A percentile compares a stretch with the other conserved stretches of the same genome.
Conservation (phyloP, 2,888 invertebrate species). For the Limnephilus auricula region DNA sequence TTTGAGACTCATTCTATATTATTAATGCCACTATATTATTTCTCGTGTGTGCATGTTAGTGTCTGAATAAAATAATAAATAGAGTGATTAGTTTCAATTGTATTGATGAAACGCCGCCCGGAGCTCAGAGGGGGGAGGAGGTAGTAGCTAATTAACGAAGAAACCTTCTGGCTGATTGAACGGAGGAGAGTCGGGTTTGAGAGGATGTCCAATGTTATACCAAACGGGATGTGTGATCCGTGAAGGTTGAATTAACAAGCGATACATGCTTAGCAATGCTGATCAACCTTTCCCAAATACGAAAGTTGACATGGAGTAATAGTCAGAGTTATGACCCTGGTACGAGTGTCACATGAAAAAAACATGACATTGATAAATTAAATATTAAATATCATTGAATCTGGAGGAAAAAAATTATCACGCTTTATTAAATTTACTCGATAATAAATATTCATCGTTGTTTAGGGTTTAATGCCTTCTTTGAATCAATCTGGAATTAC, state of each 20-base stretch:
- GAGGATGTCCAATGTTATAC: background rate
- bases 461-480: background rate
- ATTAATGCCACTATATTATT: background rate
- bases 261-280: background rate
- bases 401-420: background rate
- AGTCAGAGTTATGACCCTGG: background rate
- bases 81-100: background rate
- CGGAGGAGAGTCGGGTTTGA: background rate
- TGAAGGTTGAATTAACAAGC: constrained; percentile 15
- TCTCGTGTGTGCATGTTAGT: background rate
- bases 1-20: background rate
- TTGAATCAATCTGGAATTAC: background rate
- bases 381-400: background rate
- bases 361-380: background rate
- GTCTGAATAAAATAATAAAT: constrained; percentile 9
- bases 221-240: background rate
- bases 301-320: background rate
- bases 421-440: background rate
- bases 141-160: constrained; percentile 2
- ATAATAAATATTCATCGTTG: background rate
- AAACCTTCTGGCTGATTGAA: background rate
- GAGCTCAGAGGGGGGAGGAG: background rate
- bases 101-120: background rate
- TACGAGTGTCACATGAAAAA: background rate
- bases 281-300: background rate